Evolutionary conservation across 2,113 vertebrate species (phyloP), one percentile per base, ranked within the genome.

Genomic region (Pyxicephalus adspersus): DNA sequence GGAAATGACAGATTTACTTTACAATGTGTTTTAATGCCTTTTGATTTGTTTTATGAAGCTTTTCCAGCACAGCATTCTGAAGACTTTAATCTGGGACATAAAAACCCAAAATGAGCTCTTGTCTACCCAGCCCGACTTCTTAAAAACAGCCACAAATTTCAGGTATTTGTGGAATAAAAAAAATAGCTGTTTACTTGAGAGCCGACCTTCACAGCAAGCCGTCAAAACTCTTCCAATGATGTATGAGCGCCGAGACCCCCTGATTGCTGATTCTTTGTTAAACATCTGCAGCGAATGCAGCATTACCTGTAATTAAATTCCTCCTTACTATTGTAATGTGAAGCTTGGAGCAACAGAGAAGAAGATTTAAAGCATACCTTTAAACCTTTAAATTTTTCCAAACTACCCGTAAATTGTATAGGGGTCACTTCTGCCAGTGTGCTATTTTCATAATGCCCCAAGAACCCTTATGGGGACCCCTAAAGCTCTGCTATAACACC

Each of bases 101-200:
- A 76, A 63, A 45, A 58, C 34, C 50, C n/a, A 22, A 76, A 61
- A 76, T 63, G 58, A 76, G 73, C n/a, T 18, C 5, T 28, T n/a
- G 45, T 63, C 45, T 76, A 45, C 28, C 23, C 58, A 51, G n/a
- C n/a, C 63, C 57, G 8, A 63, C 18, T 17, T 63, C n/a, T 52
- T 45, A 52, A 70, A 70, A 28, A 28, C 22, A 60, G 34, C 16
- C 15, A 50, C 11, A 45, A 23, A 76, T 25, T 45, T 61, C 23
- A 38, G 31, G 63, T 58, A 76, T 76, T 34, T 51, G 58, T 31
- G 0, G 57, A 63, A 61, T 76, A 26, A 76, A 63, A n/a, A n/a
- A 61, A 76, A 38, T 76, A 61, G 34, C 54, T 63, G 57, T 63
- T 76, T 76, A 76, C 73, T 34, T 18, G 34, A 61, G 57, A 63